A percentile compares a stretch with the other conserved stretches of the same genome.
These are phyloP conservation scores for Podarcis cretensis DNA, from an alignment of 2,113 vertebrate species.

Conservation along the genomic window DNA sequence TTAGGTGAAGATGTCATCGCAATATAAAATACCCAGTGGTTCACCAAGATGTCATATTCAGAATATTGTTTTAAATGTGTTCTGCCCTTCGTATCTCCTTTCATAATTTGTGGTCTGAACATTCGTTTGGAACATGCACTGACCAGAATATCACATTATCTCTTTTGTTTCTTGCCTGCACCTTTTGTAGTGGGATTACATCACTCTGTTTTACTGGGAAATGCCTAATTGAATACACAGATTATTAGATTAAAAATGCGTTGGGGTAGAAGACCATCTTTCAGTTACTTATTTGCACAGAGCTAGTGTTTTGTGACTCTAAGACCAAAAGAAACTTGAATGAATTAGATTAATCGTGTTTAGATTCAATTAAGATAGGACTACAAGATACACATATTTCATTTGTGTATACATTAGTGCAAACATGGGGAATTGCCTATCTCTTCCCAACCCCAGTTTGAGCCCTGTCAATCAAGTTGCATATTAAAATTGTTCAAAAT, in stretches of 20 bases:
- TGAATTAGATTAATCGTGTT: background rate
- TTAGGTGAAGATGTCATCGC: background rate
- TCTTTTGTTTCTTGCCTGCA: background rate
- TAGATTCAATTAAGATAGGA: background rate
- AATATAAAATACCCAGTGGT: background rate
- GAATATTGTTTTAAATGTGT: background rate
- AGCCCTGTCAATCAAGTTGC: slow-evolving; percentile 35
- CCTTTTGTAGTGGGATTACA: background rate
- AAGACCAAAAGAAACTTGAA: background rate
- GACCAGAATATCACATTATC: background rate
- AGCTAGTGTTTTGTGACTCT: background rate
- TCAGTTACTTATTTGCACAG: background rate
- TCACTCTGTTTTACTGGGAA: background rate
- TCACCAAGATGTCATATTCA: background rate
- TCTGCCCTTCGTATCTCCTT: background rate
- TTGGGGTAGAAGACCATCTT: background rate
- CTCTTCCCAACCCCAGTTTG: background rate
- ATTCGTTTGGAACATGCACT: background rate
- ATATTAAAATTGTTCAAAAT: slow-evolving; percentile 36
- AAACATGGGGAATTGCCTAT: slow-evolving; percentile 16
- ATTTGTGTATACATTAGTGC: slow-evolving; percentile 19
- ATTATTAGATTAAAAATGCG: background rate
- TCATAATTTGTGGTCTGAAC: background rate
- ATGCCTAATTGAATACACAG: background rate
- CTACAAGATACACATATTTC: slow-evolving; percentile 28